Conservation (phyloP, 2,888 invertebrate species). For the Oxystoma pomonae region DNA sequence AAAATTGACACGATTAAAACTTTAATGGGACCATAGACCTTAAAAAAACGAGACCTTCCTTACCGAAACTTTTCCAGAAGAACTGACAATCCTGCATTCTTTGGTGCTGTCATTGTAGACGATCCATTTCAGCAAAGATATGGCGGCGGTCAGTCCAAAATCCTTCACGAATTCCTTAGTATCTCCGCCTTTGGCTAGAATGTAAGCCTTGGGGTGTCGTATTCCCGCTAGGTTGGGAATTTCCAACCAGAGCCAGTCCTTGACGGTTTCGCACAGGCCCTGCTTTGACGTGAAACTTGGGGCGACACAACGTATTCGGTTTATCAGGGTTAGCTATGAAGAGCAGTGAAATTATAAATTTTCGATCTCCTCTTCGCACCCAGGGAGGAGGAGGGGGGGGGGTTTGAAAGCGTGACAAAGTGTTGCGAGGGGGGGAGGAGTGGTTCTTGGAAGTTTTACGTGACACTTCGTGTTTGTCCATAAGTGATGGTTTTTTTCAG, state of each 20-base stretch:
- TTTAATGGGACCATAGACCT: no score
- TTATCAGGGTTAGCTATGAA: slow-evolving; percentile 41
- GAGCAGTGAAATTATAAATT: no score
- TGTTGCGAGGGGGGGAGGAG: no score
- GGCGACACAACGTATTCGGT: slow-evolving; percentile 39
- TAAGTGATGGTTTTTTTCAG: no score
- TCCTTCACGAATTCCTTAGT: slow-evolving; percentile 62
- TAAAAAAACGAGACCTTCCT: no score
- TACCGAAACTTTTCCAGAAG: slow-evolving; percentile 52
- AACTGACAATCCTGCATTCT: slow-evolving; percentile 47
- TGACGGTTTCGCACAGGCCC: slow-evolving; percentile 52
- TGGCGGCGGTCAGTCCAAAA: slow-evolving; percentile 74
- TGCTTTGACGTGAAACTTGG: slow-evolving; percentile 52
- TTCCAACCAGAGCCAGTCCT: slow-evolving; percentile 61
- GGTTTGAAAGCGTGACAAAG: no score
- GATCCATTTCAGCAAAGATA: slow-evolving; percentile 67
- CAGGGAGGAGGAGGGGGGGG: no score
- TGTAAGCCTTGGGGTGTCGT: slow-evolving; percentile 68
- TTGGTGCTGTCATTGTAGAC: slow-evolving; percentile 34
- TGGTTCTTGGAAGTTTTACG: no score
- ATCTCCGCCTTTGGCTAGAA: slow-evolving; percentile 55
- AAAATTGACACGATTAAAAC: no score
- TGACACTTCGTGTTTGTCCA: no score
- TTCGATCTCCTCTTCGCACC: no score
- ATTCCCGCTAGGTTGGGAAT: slow-evolving; percentile 59